These are phyloP conservation scores for Cotesia typhae DNA, from an alignment of 1,140 invertebrate species.

Conservation along the genomic window DNA sequence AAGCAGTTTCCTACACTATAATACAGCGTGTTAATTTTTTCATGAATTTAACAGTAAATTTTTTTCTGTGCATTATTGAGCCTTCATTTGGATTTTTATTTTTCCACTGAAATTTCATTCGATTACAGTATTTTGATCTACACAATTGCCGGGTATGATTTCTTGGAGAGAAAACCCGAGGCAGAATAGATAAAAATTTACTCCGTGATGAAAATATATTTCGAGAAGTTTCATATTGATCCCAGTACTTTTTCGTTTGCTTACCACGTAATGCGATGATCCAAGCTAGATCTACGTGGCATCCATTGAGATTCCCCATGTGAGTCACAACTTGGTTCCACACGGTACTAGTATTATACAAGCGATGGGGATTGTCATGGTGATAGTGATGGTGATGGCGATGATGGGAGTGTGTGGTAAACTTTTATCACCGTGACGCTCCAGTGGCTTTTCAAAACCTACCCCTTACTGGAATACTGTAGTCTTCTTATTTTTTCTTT, in stretches of 20 bases:
- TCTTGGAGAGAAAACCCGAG: background rate
- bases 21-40: too few relatives aligned
- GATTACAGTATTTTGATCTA: too few relatives aligned
- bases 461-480: background rate
- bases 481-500: background rate
- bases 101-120: background rate
- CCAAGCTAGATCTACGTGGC: constrained; percentile 28
- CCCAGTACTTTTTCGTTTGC: constrained; percentile 23
- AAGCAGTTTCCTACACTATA: too few relatives aligned
- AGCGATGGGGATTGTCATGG: too few relatives aligned
- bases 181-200: background rate
- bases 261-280: constrained; percentile 32
- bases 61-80: too few relatives aligned
- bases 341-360: background rate
- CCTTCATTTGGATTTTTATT: too few relatives aligned
- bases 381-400: too few relatives aligned
- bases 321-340: constrained; percentile 18
- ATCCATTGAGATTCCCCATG: constrained; percentile 31
- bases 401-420: constrained; percentile 3
- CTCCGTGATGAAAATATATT: constrained; percentile 19
- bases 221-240: background rate
- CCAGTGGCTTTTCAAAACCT: constrained; percentile 8
- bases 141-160: background rate
- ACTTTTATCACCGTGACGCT: constrained; percentile 22
- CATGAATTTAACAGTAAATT: too few relatives aligned